These are phyloP conservation scores for Xestia sexstrigata DNA, from an alignment of 2,888 invertebrate species.

Conservation along the genomic window DNA sequence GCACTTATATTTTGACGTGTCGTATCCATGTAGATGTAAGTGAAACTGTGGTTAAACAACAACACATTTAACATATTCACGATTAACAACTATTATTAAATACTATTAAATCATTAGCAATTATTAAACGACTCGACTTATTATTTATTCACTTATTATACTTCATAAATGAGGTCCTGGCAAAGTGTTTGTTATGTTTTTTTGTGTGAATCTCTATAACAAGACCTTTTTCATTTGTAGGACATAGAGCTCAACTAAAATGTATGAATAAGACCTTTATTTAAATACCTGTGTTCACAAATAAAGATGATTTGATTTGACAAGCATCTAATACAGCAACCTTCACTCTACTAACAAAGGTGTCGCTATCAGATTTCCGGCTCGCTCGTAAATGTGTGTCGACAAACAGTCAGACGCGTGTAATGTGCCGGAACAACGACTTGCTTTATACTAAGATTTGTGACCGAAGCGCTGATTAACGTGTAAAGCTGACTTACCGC, in stretches of 20 bases:
- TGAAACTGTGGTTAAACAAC: neutral
- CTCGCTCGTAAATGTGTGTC: conserved; percentile 84
- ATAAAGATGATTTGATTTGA: too few species aligned
- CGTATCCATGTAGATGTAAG: neutral
- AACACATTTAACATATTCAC: too few species aligned
- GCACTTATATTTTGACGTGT: neutral
- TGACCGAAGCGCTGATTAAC: conserved; percentile 41
- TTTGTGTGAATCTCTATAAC: too few species aligned
- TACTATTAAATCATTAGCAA: neutral
- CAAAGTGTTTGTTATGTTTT: too few species aligned
- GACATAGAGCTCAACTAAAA: too few species aligned
- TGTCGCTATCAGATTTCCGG: conserved; percentile 86
- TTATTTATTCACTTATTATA: too few species aligned
- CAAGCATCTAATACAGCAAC: conserved; percentile 60
- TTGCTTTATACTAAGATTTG: conserved; percentile 46
- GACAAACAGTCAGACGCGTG: conserved; percentile 81
- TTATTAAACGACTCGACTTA: too few species aligned
- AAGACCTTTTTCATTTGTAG: too few species aligned
- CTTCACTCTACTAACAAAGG: conserved; percentile 68
- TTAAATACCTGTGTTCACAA: too few species aligned
- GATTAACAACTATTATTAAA: too few species aligned
- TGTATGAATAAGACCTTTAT: too few species aligned
- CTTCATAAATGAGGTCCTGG: too few species aligned
- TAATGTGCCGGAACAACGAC: conserved; percentile 64
- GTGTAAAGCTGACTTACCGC: conserved; percentile 5